phyloP scores from a whole-genome alignment of 2,797 vertebrate genomes.

The Tragopan temminckii region DNA sequence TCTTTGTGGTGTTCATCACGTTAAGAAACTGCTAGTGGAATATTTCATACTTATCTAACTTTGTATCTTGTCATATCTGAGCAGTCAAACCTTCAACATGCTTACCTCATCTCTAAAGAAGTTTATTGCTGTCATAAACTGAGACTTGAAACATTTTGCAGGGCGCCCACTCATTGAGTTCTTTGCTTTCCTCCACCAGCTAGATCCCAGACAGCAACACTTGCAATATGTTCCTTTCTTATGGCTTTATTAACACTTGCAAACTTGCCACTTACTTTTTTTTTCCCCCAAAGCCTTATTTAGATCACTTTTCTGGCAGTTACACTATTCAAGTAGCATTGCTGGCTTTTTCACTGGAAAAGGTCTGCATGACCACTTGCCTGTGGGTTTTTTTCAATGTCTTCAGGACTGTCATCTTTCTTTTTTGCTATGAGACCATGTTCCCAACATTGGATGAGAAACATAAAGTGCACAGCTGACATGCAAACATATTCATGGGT shows the following conservation, averaged over 20 bases:
- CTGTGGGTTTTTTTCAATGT: neutral
- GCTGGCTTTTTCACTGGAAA: neutral
- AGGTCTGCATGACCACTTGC: neutral
- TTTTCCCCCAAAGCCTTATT: neutral
- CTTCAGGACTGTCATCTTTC: neutral
- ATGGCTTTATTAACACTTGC: slow-evolving; percentile 24
- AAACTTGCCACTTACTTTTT: neutral
- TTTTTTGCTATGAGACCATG: neutral
- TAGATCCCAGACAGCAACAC: slow-evolving; percentile 39
- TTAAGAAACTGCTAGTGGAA: neutral
- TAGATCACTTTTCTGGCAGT: neutral
- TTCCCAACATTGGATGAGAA: neutral
- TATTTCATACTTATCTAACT: slow-evolving; percentile 8
- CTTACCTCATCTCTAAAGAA: slow-evolving; percentile 55
- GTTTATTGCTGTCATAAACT: slow-evolving; percentile 60
- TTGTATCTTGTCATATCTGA: slow-evolving; percentile 40
- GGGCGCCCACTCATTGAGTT: slow-evolving; percentile 64
- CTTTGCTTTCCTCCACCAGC: slow-evolving; percentile 16
- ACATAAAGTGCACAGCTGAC: neutral
- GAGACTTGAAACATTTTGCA: slow-evolving; percentile 52
- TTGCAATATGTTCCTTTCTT: slow-evolving; percentile 65
- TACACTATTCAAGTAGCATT: neutral
- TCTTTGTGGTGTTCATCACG: neutral
- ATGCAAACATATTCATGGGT: rapidly evolving
- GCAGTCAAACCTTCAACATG: slow-evolving; percentile 40